Conservation (phyloP, 2,797 vertebrate species). For the Trachops cirrhosus region DNA sequence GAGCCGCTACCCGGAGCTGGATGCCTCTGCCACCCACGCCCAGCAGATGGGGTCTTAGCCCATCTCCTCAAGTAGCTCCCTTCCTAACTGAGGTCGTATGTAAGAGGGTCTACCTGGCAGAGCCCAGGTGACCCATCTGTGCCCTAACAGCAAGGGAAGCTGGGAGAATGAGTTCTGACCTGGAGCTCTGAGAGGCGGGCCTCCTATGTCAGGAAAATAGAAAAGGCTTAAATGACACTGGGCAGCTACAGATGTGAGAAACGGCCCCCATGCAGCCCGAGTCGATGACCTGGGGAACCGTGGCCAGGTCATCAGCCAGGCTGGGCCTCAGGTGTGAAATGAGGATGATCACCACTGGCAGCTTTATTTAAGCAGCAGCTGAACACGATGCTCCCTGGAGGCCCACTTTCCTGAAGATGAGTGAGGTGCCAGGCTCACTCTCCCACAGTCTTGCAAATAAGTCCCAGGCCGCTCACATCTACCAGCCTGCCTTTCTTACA, state of each 20-base stretch:
- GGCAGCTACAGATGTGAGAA: not conserved
- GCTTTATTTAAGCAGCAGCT: not conserved
- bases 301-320: not conserved
- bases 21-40: not conserved
- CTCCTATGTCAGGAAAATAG: not conserved
- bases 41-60: not conserved
- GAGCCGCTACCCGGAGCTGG: not conserved
- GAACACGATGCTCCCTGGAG: not conserved
- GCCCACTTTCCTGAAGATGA: not conserved
- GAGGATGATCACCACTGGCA: not conserved
- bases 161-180: not conserved
- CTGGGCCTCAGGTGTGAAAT: not conserved
- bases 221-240: rapidly evolving
- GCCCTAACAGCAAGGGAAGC: not conserved
- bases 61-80: not conserved
- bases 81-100: not conserved
- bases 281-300: not conserved
- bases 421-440: not conserved
- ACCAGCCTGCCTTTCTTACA: rapidly evolving
- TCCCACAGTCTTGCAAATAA: not conserved
- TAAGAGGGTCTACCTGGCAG: not conserved
- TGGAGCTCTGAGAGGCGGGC: not conserved
- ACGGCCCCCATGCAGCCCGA: not conserved
- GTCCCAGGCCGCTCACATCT: not conserved
- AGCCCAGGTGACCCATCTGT: not conserved